Conservation (phyloP, 2,888 invertebrate genomes). For the Euclidia mi region DNA sequence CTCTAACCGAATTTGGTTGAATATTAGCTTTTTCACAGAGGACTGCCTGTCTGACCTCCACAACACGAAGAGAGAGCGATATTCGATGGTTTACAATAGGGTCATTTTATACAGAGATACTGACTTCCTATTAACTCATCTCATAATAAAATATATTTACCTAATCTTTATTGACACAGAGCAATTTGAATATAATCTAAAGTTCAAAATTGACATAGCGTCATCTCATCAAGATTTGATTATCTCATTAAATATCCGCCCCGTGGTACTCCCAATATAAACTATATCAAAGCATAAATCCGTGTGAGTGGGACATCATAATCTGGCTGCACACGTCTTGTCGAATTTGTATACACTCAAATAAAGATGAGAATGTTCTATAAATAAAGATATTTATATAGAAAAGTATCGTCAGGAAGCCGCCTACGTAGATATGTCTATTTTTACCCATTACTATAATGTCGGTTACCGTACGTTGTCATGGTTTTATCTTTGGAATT, state of each 20-base stretch:
- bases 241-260: constrained; percentile 22
- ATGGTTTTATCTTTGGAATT: constrained; percentile 16
- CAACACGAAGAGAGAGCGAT: too few species aligned
- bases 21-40: too few species aligned
- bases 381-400: constrained; percentile 62
- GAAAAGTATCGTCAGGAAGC: constrained; percentile 56
- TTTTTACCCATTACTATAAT: constrained; percentile 58
- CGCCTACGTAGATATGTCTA: constrained; percentile 58
- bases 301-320: constrained; percentile 50
- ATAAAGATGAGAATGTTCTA: constrained; percentile 62
- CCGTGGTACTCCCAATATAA: constrained; percentile 16
- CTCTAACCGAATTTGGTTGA: too few species aligned
- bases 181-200: neutral
- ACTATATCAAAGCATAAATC: constrained; percentile 44
- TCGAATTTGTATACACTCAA: constrained; percentile 50
- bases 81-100: too few species aligned
- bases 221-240: neutral
- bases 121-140: too few species aligned
- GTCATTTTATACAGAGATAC: too few species aligned
- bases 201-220: neutral
- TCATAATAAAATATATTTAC: too few species aligned
- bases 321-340: constrained; percentile 61
- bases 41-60: too few species aligned
- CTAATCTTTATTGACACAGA: too few species aligned
- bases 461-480: constrained; percentile 27